Evolutionary conservation across 2,888 invertebrate genomes (phyloP), one percentile per base, ranked within the genome.

Genomic region (Drosophila mimetica): DNA sequence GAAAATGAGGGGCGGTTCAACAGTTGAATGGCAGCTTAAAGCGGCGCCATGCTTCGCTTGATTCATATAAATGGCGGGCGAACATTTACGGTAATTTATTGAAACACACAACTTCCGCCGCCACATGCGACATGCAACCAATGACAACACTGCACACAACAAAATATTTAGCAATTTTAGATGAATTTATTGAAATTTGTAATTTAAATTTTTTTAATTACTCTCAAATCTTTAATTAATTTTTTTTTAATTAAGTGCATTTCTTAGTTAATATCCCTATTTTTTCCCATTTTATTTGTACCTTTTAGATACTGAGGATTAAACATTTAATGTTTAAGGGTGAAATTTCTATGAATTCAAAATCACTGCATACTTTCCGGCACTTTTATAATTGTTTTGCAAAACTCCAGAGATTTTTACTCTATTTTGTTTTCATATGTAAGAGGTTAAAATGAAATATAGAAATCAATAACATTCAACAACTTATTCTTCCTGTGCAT

Each of bases 31-130:
- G 44, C 61, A 60, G 42, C 48, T 80, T 83, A 63, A 77, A 83
- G 70, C 55, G 60, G 36, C 52, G 58, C 61, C 53, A 74, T 52
- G 55, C 47, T 37, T 55, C 75, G 78, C 80, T 67, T 84, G 76
- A 66, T 75, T 70, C 81, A 79, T 74, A 57, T 63, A 50, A 76
- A 67, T 67, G 41, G 48, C 48, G 14, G 14, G 34, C 39, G 59
- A 60, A 34, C 63, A 55, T 55, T 73, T 50, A 53, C 57, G 57
- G 52, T 50, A 61, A 69, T 61, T 52, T 67, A 67, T 71, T 54
- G 42, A 48, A 67, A 71, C 69, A 50, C 48, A 65, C 57, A 66
- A 74, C 67, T 48, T 52, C 53, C 55, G 44, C 36, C 36, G 66
- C 30, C 13, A 20, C 42, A 25, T 50, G 32, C 51, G 30, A 34